Conservation (phyloP, 2,797 vertebrate species). For the Synaphobranchus kaupii region DNA sequence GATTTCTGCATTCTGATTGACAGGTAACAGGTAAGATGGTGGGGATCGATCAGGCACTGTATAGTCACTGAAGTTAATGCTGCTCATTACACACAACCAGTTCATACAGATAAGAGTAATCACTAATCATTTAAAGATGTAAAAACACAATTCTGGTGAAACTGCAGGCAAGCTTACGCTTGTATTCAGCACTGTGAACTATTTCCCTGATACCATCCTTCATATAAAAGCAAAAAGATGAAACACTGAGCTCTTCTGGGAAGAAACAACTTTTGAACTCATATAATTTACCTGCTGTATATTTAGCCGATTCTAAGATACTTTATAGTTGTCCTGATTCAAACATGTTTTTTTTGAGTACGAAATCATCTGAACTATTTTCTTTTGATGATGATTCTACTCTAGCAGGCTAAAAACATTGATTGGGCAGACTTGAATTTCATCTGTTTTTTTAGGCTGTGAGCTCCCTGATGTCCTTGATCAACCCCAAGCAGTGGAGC, state of each 20-base stretch:
- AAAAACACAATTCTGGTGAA: too few relatives aligned
- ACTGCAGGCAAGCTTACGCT: too few relatives aligned
- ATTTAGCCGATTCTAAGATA: background rate
- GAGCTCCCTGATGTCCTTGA: background rate
- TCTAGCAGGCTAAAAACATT: background rate
- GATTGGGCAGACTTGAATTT: background rate
- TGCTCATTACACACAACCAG: too few relatives aligned
- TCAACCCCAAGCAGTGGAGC: background rate
- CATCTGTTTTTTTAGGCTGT: background rate
- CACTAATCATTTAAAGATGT: too few relatives aligned
- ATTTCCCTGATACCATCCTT: background rate
- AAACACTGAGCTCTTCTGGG: background rate
- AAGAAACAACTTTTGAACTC: background rate
- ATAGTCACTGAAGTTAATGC: too few relatives aligned
- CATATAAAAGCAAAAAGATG: background rate
- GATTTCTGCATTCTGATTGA: too few relatives aligned
- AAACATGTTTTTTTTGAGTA: background rate
- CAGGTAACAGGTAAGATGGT: too few relatives aligned
- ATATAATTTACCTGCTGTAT: background rate
- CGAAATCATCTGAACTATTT: background rate
- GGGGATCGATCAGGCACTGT: too few relatives aligned
- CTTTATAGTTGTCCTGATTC: background rate
- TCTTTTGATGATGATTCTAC: too few relatives aligned
- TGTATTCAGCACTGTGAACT: background rate
- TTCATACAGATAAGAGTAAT: too few relatives aligned